Percentiles rank a stretch among this genome's conserved stretches.
Evolutionary conservation across 2,888 invertebrate species (phyloP).

Genomic region (Neria commutata): DNA sequence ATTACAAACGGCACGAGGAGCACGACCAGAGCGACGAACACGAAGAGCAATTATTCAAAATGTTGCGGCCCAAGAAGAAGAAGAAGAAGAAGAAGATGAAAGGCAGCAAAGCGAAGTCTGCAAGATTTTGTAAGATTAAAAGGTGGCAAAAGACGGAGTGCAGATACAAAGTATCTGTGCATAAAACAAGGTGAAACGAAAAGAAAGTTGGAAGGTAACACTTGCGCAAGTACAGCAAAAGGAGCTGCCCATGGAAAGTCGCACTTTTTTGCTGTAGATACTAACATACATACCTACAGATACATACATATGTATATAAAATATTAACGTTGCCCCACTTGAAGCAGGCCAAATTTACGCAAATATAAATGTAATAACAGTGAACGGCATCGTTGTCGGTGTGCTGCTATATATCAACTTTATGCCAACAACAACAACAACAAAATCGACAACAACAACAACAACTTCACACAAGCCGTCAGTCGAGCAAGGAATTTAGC

Average conservation of each 20-base stretch:
- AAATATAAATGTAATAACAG: slow-evolving; percentile 29
- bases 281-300: no score
- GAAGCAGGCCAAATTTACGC: slow-evolving; percentile 21
- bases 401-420: background rate
- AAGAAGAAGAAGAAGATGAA: background rate
- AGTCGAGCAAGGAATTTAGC: no score
- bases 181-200: slow-evolving; percentile 11
- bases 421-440: background rate
- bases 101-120: background rate
- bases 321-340: background rate
- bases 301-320: background rate
- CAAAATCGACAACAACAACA: background rate
- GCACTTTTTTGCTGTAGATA: no score
- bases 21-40: no score
- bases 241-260: slow-evolving; percentile 10
- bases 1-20: no score
- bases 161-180: slow-evolving; percentile 22
- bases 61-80: background rate
- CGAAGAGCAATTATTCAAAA: background rate
- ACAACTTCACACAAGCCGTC: background rate
- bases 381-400: slow-evolving; percentile 1
- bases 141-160: background rate
- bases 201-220: background rate
- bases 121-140: background rate
- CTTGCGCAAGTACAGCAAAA: background rate